phyloP scores from a whole-genome alignment of 2,113 vertebrate species.

The Rhinolophus sinicus region DNA sequence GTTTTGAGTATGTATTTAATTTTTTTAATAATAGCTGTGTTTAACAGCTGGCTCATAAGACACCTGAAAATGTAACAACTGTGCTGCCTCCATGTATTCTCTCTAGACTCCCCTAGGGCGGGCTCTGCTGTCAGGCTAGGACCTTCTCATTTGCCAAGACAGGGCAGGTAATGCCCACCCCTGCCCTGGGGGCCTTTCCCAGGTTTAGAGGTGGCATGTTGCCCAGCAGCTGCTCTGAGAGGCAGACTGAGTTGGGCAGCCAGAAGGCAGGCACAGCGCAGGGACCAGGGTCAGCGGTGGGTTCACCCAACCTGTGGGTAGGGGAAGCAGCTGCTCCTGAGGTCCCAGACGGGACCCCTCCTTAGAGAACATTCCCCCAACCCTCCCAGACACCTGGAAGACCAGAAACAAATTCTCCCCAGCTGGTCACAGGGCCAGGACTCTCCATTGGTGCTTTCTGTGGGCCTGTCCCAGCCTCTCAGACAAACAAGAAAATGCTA shows the following conservation, averaged over 20 bases:
- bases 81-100: not conserved
- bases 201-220: not conserved
- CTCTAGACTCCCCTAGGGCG: not conserved
- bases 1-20: not conserved
- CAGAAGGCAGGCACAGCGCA: not conserved
- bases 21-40: not conserved
- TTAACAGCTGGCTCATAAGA: not conserved
- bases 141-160: not conserved
- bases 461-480: not conserved
- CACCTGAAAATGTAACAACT: not conserved
- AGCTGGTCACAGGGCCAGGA: not conserved
- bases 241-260: not conserved
- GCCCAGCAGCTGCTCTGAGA: conserved; percentile 6
- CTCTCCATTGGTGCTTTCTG: not conserved
- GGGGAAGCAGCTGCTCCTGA: not conserved
- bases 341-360: not conserved
- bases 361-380: not conserved
- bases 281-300: not conserved
- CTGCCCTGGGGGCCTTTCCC: not conserved
- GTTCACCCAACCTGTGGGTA: not conserved
- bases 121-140: not conserved
- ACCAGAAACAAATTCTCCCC: not conserved
- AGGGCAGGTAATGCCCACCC: not conserved
- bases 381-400: not conserved
- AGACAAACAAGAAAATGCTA: not conserved